Evolutionary conservation across 2,888 invertebrate genomes (phyloP).

Genomic region (Drosophila niveifrons): DNA sequence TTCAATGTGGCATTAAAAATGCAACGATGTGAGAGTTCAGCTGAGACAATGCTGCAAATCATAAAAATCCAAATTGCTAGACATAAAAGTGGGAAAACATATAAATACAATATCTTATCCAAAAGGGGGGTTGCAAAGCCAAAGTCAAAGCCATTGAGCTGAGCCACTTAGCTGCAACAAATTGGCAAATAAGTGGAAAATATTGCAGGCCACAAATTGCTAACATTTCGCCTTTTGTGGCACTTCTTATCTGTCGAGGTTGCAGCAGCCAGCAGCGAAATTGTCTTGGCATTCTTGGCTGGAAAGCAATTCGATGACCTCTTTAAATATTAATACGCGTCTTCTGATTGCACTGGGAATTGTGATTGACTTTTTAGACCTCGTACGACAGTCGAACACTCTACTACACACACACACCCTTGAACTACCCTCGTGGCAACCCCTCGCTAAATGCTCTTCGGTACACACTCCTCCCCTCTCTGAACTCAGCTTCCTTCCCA

Average conservation of each 20-base stretch:
- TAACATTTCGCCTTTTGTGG: conserved; percentile 28
- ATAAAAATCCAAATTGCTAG: conserved; percentile 71
- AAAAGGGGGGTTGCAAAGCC: conserved; percentile 21
- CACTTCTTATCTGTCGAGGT: conserved; percentile 58
- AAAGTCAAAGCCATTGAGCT: neutral
- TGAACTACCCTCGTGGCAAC: conserved; percentile 28
- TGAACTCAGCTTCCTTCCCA: neutral
- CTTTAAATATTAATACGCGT: conserved; percentile 84
- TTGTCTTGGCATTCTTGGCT: conserved; percentile 15
- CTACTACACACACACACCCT: conserved; percentile 25
- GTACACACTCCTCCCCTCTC: conserved; percentile 4
- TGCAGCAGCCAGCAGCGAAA: conserved; percentile 37
- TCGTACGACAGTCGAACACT: conserved; percentile 29
- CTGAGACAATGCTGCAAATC: conserved; percentile 60
- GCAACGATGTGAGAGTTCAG: conserved; percentile 50
- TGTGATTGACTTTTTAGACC: conserved; percentile 84
- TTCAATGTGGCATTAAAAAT: conserved; percentile 74
- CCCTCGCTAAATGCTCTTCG: conserved; percentile 46
- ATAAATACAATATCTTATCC: conserved; percentile 30
- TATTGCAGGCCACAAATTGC: conserved; percentile 78
- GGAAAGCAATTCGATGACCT: conserved; percentile 82
- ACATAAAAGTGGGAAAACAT: conserved; percentile 49
- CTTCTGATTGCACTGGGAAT: conserved; percentile 84
- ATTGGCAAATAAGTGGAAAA: conserved; percentile 77
- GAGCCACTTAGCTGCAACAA: conserved; percentile 74